Evolutionary conservation across 2,888 invertebrate species (phyloP), one percentile per base, ranked within the genome.

Genomic region (Lacanobia oleracea): DNA sequence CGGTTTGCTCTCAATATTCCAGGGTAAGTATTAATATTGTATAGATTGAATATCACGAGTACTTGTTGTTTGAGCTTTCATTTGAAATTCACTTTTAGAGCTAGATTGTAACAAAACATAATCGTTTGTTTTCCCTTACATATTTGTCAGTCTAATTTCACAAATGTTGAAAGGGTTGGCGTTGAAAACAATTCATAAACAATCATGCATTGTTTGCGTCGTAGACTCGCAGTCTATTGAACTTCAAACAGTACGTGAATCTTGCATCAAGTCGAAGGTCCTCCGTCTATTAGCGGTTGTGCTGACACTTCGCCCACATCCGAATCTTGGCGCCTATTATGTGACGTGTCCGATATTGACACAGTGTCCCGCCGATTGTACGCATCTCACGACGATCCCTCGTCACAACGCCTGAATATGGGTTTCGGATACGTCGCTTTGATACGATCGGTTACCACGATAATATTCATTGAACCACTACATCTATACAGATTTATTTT

Each of bases 341-440:
- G 83, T 81, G 80, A 86, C 85, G 91, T 91, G 93, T 94, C 92
- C 93, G 93, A 93, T 95, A 95, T 95, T 95, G 95, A 94, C 94
- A 94, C 91, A 89, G 91, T 91, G 90, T 93, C 92, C 91, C 91
- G 89, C 86, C 91, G 90, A 91, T 91, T 92, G 93, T 92, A 85
- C 87, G 84, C 86, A 84, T 86, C 88, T 89, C 90, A 93, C 93
- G 92, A 91, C 89, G 92, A 91, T 93, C 95, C 94, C 94, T 89
- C 90, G 94, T 95, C 95, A 95, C 86, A 86, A 81, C 73, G 72
- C 79, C 75, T 90, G 91, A 91, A 92, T 92, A 88, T 89, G 90
- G 90, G 89, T 90, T 89, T 90, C 89, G 83, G 88, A 80, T 86
- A 82, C 79, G 86, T 87, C 88, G 85, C 64, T 62, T 87, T 88